Base-by-base conservation (phyloP, 1,140 invertebrate species). In the Delia radicum region DNA sequence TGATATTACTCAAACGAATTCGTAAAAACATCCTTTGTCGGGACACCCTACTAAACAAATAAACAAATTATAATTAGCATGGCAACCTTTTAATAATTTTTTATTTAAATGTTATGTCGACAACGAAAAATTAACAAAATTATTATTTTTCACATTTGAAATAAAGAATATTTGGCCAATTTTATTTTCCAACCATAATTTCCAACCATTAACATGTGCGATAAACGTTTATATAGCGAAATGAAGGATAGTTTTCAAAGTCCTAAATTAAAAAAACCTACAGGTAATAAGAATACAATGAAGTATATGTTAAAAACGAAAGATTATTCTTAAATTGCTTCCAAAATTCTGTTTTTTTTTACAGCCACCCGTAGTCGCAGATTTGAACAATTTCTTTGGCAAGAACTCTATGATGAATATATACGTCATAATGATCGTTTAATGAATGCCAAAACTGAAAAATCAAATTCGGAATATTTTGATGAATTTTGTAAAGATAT, bases 401-500 rank as follows among this genome's bases (percentile, higher is more conserved):
- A 84, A 13, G 81, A 85, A 26, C 73, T 83, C 1, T 82, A 79
- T 27, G 78, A 73, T n/a, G 83, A 85, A 46, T 85, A 85, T 48
- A 80, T 79, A n/a, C 82, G 81, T 2, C 79, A 81, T 24, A 77
- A 75, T n/a, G 73, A 74, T 24, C 73, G 65, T 61, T 42, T 74
- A 55, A 55, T 55, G 48, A 18, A 55, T 55, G n/a, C 48, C 5
- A 74, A 76, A 6, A 33, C 75, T 37, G 78, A 69, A 1, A 77
- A 77, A 7, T 61, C 80, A 24, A 77, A 79, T 6, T 78, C 81
- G 0, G 83, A 85, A 69, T 85, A 85, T 31, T 84, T 78, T 46
- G 83, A 82, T 48, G 74, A 84, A 12, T 85, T 75, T 75, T 85
- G 83, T 62, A 85, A 84, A 75, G 79, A 85, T 29, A 67, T 79